Evolutionary conservation across 2,113 vertebrate species (phyloP), one percentile per base, ranked within the genome.

Genomic region (Centrocercus urophasianus): DNA sequence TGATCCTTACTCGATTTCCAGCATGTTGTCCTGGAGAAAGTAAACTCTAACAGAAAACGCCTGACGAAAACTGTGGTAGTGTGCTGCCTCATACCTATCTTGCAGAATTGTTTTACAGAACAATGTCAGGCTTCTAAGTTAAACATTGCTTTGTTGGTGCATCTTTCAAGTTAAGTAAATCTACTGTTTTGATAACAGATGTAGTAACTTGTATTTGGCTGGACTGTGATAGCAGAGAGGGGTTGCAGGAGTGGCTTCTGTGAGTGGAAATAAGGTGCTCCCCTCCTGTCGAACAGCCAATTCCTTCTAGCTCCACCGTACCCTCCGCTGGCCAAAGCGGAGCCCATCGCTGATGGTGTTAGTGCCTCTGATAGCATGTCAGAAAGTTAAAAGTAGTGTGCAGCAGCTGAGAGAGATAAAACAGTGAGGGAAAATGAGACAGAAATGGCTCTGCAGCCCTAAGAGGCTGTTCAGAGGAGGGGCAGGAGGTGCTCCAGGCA

Each of bases 301-400:
- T 40, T 64, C 61, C 5, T 30, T 45, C 15, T 14, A 40, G 11
- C 21, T 72, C n/a, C 38, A 64, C 0, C 36, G 36, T 52, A 8
- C 7, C 47, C 8, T 8, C n/a, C 4, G 1, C 0, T 2, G 22
- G 24, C 19, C 7, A 21, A 6, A 65, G 32, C 24, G 56, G 36
- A 69, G 43, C 28, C 54, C 15, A 1, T 50, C 14, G 30, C 47
- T 25, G 30, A 71, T 7, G 17, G 24, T 34, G 18, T 3, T 64
- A 28, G 20, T 30, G 38, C 27, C 47, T 64, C 15, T 40, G 0
- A 6, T 20, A 13, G 28, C 30, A 7, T 66, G 43, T 65, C 79
- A 25, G 4, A 54, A 11, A 5, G 8, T 3, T 65, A 79, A 65
- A 69, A 28, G 27, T 13, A 13, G 47, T 48, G 24, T 24, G 14